Percentiles rank a stretch among this genome's conserved stretches.
Conservation (phyloP, 37 sponge, comb jelly and placozoan species). For the Geodia barretti region DNA sequence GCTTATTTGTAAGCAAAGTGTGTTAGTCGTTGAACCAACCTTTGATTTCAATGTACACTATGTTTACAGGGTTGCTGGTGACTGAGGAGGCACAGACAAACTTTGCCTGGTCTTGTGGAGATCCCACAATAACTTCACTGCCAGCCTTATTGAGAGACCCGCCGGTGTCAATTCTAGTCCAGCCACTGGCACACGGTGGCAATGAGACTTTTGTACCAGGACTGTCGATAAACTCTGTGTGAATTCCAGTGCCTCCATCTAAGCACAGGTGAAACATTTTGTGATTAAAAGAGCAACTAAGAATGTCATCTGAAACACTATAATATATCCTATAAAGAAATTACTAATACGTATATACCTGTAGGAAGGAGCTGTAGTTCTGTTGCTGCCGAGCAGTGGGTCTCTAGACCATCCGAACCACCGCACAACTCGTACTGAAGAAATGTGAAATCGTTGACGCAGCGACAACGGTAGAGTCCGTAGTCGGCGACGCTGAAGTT, state of each 20-base stretch:
- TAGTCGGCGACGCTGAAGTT: constrained; percentile 21
- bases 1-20: too few relatives aligned
- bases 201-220: background rate
- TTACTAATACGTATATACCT: too few relatives aligned
- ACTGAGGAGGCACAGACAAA: constrained; percentile 5
- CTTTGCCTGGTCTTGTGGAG: constrained; percentile 23
- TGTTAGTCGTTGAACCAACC: too few relatives aligned
- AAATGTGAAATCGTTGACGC: constrained; percentile 11
- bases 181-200: background rate
- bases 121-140: background rate
- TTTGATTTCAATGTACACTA: constrained; percentile 1
- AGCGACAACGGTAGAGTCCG: constrained; percentile 21
- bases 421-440: background rate
- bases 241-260: background rate
- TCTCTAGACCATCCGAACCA: background rate
- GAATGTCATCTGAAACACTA: too few relatives aligned
- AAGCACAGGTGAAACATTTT: too few relatives aligned
- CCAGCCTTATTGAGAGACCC: background rate
- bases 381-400: background rate
- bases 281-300: too few relatives aligned
- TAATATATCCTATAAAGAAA: too few relatives aligned
- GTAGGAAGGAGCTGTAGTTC: background rate
- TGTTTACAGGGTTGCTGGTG: background rate
- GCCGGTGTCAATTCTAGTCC: background rate
- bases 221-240: background rate